These are phyloP conservation scores for Polydrusus tereticollis DNA, from an alignment of 2,888 invertebrate species.

Conservation along the genomic window DNA sequence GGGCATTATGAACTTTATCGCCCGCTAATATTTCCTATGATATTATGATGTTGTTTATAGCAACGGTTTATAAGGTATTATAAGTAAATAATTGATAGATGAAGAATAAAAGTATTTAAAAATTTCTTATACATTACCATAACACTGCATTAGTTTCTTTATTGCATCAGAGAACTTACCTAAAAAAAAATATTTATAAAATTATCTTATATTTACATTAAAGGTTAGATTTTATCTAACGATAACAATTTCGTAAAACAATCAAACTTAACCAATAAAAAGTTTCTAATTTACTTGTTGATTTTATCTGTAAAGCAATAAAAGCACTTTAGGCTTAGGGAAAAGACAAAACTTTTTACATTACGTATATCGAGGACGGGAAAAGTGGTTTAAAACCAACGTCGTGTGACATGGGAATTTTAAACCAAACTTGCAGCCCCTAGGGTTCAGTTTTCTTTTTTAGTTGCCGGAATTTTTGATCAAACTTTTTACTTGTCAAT, in stretches of 20 bases:
- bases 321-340: slow-evolving; percentile 15
- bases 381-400: slow-evolving; percentile 20
- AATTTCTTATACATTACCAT: neutral
- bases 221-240: slow-evolving; percentile 20
- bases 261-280: slow-evolving; percentile 45
- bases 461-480: neutral
- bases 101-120: too few species aligned
- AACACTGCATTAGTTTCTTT: neutral
- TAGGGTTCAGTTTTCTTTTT: slow-evolving; percentile 4
- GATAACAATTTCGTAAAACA: slow-evolving; percentile 22
- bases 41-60: too few species aligned
- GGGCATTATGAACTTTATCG: too few species aligned
- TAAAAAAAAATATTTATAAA: slow-evolving; percentile 19
- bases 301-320: slow-evolving; percentile 32
- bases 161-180: slow-evolving; percentile 8
- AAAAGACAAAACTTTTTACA: slow-evolving; percentile 30
- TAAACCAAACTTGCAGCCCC: slow-evolving; percentile 18
- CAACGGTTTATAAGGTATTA: too few species aligned
- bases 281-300: slow-evolving; percentile 46
- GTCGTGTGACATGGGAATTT: slow-evolving; percentile 26
- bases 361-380: slow-evolving; percentile 21
- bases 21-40: too few species aligned
- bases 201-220: neutral
- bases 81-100: too few species aligned
- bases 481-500: slow-evolving; percentile 6